Evolutionary conservation across 2,113 vertebrate species (phyloP), one percentile per base, ranked within the genome.

Genomic region (Campylorhamphus procurvoides): DNA sequence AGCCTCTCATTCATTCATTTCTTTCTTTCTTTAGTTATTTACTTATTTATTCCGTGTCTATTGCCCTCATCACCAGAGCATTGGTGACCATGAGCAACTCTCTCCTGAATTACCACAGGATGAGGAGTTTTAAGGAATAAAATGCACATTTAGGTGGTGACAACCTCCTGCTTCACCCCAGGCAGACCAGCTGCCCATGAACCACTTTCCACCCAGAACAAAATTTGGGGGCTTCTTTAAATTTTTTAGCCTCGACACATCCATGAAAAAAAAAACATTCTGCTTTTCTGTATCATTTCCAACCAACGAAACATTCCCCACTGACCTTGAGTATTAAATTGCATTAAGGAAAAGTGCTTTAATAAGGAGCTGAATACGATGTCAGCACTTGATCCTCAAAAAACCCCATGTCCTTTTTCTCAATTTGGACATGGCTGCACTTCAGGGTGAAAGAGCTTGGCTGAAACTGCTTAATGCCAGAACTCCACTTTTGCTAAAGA

Each of bases 121-220:
- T 1, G 2, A 8, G 35, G n/a, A 37, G 0, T 10, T 60, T 71
- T 0, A 15, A 17, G 40, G 46, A 37, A 84, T 4, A 74, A 84
- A 87, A 89, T 69, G 28, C 50, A 33, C 24, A 49, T 62, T 62
- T 27, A 74, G 56, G 42, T 37, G 58, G 31, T 49, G 80, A 72
- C 72, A 46, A 56, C 8, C n/a, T 14, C 40, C 47, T 2, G 1
- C 14, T 35, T 58, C 67, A 12, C 4, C 0, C 18, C 1, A 0
- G 20, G 33, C 28, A 22, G 33, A 68, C 17, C 64, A 40, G 50
- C 12, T 59, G 71, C 20, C 68, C 2, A 0, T 5, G 4, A 60
- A 47, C 23, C 44, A 10, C 33, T 59, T 89, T 23, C 49, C 23
- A n/a, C 22, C 18, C 37, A 73, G 62, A 52, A 47, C 63, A 60